Evolutionary conservation across 2,113 vertebrate species (phyloP), one percentile per base, ranked within the genome.

Genomic region (Nycticorax nycticorax): DNA sequence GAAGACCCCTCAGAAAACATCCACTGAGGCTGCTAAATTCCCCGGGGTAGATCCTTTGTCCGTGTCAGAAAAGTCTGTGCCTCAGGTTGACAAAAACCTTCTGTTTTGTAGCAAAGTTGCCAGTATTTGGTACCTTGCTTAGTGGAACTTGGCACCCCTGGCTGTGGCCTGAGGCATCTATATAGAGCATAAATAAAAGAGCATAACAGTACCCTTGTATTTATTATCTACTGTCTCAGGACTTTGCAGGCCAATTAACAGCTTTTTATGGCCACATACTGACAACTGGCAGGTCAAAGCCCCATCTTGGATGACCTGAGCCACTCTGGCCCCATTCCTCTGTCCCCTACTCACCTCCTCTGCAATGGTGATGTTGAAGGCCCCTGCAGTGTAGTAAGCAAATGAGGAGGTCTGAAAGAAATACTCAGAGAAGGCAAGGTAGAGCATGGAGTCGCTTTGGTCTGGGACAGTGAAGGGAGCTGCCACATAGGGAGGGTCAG

Each of bases 341-440:
- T 66, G 35, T 57, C 16, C 88, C 63, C 77, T 75, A 75, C 97
- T 98, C 74, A 98, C 98, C 96, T 98, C 96, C 59, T 98, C 94
- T 59, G 69, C n/a, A 77, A 97, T 81, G 17, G 88, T 97, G 93
- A 75, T n/a, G 14, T 96, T 76, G 84, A 98, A 98, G n/a, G 97
- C 97, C 15, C 97, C 97, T 10, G 97, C n/a, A 0, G 75, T 77
- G 75, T 96, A 98, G 82, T 98, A 97, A 32, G 98, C 96, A 50
- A 98, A 96, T 33, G 96, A 97, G 1, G 89, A 97, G 3, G 96
- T 98, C 77, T 93, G 96, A 64, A 98, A 98, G 94, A 98, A 97
- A 80, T 97, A 96, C 76, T 98, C 93, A 0, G 98, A 97, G 88
- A 98, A 85, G 39, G 97, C 97, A 27, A 98, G 41, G 85, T 97